Base-by-base conservation (phyloP, 2,888 invertebrate species). In the Eudemis profundana region DNA sequence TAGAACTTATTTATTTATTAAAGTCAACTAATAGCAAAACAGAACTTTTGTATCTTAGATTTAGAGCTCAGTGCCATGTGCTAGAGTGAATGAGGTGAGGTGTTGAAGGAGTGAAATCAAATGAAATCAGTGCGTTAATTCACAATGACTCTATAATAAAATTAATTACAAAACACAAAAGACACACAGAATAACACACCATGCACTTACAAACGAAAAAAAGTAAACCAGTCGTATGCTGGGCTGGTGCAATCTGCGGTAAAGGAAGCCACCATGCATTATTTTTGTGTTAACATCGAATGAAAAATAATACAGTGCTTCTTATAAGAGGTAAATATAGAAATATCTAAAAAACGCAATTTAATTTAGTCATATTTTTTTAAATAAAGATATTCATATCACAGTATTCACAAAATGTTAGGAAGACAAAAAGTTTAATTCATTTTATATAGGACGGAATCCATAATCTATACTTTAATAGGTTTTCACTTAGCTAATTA, bases 41-140 rank as follows among this genome's bases (percentile, higher is more conserved):
- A 78, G 77, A 79, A 77, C 74, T 74, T 74, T 62, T 62, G 12
- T 60, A 73, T 76, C 69, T 66, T 72, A 67, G 53, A 61, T 67
- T 67, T 70, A 66, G 71, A 73, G 68, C 72, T 70, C 38, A 70
- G 75, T 77, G 75, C 74, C 73, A 73, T 74, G 77, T 75, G 74
- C 75, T 75, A 61, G 57, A 76, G 84, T 83, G 83, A 83, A 79
- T 78, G 77, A 78, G 74, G 82, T 85, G 83, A 81, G 83, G 85
- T 82, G 81, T 71, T 72, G 78, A 84, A 85, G 87, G 87, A 82
- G 83, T 84, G 78, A 82, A 79, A 84, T 79, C 74, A 83, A 92
- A 91, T 90, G 87, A 90, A 90, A 90, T 87, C 85, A 90, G 88
- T 89, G 90, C 85, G 85, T 87, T 87, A 88, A 89, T 88, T 89